Evolutionary conservation across 2,888 invertebrate species (phyloP).

Genomic region (Odontocolon sp.): DNA sequence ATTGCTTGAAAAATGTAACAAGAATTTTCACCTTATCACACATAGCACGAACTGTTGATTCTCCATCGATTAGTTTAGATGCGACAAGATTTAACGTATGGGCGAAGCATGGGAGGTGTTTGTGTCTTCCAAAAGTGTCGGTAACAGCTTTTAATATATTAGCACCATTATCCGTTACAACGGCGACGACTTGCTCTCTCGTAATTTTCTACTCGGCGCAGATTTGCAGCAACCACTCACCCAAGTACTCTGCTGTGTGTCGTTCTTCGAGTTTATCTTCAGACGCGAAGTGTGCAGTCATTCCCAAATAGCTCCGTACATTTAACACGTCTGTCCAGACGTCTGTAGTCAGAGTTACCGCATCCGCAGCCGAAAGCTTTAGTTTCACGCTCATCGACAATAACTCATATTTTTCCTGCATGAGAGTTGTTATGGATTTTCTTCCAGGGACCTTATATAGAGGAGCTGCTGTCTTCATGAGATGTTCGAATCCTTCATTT

Average conservation of each 20-base stretch:
- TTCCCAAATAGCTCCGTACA: conserved; percentile 50
- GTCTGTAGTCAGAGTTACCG: conserved; percentile 65
- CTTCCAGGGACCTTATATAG: conserved; percentile 44
- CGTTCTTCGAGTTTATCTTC: conserved; percentile 42
- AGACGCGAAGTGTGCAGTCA: conserved; percentile 37
- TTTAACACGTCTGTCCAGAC: conserved; percentile 64
- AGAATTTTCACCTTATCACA: conserved; percentile 47
- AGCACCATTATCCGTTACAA: conserved; percentile 54
- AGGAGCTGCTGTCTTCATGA: conserved; percentile 23
- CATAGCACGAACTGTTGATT: background rate
- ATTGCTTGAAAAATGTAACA: conserved; percentile 56
- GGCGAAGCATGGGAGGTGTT: conserved; percentile 37
- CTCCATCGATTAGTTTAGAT: background rate
- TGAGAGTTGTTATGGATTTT: conserved; percentile 17
- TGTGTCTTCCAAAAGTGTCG: conserved; percentile 43
- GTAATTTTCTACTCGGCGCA: conserved; percentile 41
- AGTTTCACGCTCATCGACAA: conserved; percentile 17
- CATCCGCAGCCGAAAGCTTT: conserved; percentile 1
- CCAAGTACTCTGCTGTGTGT: conserved; percentile 52
- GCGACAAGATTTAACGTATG: conserved; percentile 30
- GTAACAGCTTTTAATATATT: conserved; percentile 54
- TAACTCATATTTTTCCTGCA: conserved; percentile 32
- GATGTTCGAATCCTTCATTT: conserved; percentile 25
- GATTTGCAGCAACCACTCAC: conserved; percentile 37
- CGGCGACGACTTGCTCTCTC: conserved; percentile 36